Evolutionary conservation across 2,113 vertebrate genomes (phyloP).

Genomic region (Gambusia holbrooki): DNA sequence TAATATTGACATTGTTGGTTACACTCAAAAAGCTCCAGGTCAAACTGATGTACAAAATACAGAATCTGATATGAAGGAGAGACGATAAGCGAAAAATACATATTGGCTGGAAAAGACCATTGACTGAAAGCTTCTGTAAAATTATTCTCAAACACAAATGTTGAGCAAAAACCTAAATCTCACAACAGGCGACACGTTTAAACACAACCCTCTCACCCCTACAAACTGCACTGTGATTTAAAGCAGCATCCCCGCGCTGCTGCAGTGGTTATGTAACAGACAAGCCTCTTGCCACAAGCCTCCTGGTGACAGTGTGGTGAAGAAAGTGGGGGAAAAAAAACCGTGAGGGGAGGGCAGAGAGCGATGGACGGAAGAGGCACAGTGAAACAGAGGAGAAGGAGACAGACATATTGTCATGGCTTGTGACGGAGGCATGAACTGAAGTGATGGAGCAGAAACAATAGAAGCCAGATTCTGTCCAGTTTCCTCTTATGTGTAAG

Average conservation of each 20-base stretch:
- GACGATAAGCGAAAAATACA: background rate
- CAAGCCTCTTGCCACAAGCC: slow-evolving; percentile 68
- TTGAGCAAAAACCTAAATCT: slow-evolving; percentile 9
- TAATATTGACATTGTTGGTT: too few species aligned
- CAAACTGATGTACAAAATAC: background rate
- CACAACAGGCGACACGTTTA: slow-evolving; percentile 2
- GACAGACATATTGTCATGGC: slow-evolving; percentile 57
- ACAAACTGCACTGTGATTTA: slow-evolving; percentile 46
- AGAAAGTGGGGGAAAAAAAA: slow-evolving; percentile 33
- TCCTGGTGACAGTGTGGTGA: slow-evolving; percentile 64
- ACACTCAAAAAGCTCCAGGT: background rate
- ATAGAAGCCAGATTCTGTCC: slow-evolving; percentile 43
- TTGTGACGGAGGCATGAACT: slow-evolving; percentile 51
- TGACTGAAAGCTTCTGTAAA: slow-evolving; percentile 4
- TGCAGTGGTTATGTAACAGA: slow-evolving; percentile 77
- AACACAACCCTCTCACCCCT: slow-evolving; percentile 13
- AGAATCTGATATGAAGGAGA: background rate
- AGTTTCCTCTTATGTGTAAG: slow-evolving; percentile 31
- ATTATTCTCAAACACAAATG: slow-evolving; percentile 14
- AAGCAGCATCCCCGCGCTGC: slow-evolving; percentile 55
- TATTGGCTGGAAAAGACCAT: background rate
- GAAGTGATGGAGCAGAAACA: slow-evolving; percentile 42
- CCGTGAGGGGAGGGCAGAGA: slow-evolving; percentile 21
- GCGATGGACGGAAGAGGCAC: slow-evolving; percentile 33
- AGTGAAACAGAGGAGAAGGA: slow-evolving; percentile 30